Base-by-base conservation (phyloP, 2,113 vertebrate species). In the Manacus vitellinus region DNA sequence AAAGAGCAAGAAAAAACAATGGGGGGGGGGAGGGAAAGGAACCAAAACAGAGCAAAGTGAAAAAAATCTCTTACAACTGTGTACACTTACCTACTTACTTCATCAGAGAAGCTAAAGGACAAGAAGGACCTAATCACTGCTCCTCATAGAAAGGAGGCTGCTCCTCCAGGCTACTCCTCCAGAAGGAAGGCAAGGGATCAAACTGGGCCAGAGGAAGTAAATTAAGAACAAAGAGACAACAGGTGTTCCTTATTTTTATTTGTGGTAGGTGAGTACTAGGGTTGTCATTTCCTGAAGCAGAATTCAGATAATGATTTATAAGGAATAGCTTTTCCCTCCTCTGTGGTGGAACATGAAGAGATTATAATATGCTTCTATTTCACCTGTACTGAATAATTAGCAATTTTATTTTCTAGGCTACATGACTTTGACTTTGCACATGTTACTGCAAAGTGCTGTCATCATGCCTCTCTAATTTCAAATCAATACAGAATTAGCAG, bases 241-340 rank as follows among this genome's bases (percentile, higher is more conserved):
- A 92, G 67, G 92, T 86, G 75, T 49, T 97, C 63, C 71, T 73
- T 93, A 76, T 63, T 92, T 92, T 95, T 2, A 1, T 76, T 85
- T 54, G 49, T 80, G 63, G 67, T 56, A 73, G 66, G 35, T 85
- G 78, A 79, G 19, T 82, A 71, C 59, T 37, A 88, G 67, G 71
- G 51, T 80, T 92, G 63, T 77, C 43, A 86, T 88, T 95, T 93
- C 82, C 78, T 95, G 82, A 83, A 77, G 52, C 30, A 88, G 66
- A 92, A 90, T 78, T 85, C 81, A 93, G 58, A 72, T 39, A 30
- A 28, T 43, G 62, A 56, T 91, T 96, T 93, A 85, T 76, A 44
- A 92, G 92, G 93, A 96, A 80, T 83, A 85, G 44, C 28, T 92
- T 95, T 82, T 92, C 25, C n/a, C 80, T 85, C 43, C 23, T 73